Conservation (phyloP, 2,888 invertebrate genomes). For the Orchesellides sinensis region DNA sequence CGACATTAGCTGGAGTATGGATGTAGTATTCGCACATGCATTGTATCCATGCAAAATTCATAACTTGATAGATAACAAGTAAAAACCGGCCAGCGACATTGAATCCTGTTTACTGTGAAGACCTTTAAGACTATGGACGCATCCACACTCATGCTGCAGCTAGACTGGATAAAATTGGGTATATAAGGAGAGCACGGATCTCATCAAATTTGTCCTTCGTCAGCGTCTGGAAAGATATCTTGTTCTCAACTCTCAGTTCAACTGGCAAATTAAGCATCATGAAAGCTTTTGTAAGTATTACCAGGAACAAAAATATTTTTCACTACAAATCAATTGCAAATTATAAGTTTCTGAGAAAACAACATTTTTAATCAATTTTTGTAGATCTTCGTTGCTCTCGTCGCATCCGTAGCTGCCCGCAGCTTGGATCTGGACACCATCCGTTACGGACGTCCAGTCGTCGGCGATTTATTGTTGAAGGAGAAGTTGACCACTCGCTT, state of each 20-base stretch:
- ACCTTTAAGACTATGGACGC: too few relatives aligned
- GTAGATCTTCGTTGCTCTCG: conserved; percentile 54
- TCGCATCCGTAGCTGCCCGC: conserved; percentile 45
- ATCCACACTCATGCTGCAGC: not conserved
- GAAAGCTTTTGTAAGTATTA: conserved; percentile 59
- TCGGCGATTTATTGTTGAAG: conserved; percentile 39
- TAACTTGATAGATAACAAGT: not conserved
- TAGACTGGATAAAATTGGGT: conserved; percentile 30
- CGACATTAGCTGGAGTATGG: not conserved
- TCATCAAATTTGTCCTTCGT: conserved; percentile 33
- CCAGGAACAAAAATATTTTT: too few relatives aligned
- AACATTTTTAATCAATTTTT: conserved; percentile 3
- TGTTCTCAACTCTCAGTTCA: conserved; percentile 40
- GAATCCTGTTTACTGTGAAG: too few relatives aligned
- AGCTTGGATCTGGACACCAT: conserved; percentile 47
- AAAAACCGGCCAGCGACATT: conserved; percentile 7
- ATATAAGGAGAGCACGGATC: conserved; percentile 38
- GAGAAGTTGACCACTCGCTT: conserved; percentile 17
- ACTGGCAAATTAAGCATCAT: conserved; percentile 27
- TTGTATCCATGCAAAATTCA: not conserved
- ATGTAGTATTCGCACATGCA: not conserved
- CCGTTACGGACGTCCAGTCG: conserved; percentile 6
- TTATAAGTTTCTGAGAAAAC: not conserved
- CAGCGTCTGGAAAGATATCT: conserved; percentile 50
- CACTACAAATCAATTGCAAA: conserved; percentile 2